phyloP scores from a whole-genome alignment of 2,888 invertebrate species.

The Latrodectus elegans region DNA sequence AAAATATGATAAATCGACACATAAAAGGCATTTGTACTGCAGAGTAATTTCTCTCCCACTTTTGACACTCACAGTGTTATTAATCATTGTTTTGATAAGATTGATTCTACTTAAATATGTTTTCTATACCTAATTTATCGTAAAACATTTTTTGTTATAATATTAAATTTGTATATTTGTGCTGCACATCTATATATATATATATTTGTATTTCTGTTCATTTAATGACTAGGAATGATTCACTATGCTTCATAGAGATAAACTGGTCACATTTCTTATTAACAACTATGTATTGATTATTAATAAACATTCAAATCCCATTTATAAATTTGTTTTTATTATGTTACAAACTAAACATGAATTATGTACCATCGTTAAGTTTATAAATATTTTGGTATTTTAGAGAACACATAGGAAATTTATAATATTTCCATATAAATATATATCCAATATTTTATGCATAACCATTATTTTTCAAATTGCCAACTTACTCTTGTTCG shows the following conservation, averaged over 20 bases:
- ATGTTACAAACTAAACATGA: no score
- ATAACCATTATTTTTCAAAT: no score
- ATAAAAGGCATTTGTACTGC: conserved; percentile 54
- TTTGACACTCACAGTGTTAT: conserved; percentile 7
- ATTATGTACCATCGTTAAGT: no score
- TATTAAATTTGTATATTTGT: conserved; percentile 65
- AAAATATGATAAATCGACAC: conserved; percentile 59
- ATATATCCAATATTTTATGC: no score
- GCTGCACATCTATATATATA: conserved; percentile 35
- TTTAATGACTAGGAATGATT: conserved; percentile 63
- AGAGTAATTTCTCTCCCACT: neutral
- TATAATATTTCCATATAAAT: no score
- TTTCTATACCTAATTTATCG: conserved; percentile 58
- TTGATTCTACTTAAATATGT: conserved; percentile 33
- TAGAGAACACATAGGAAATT: no score
- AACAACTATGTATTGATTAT: conserved; percentile 13
- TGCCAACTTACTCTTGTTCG: no score
- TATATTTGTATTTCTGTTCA: conserved; percentile 65
- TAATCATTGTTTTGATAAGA: conserved; percentile 49
- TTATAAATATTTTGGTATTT: no score
- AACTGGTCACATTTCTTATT: conserved; percentile 67
- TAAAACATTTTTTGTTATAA: conserved; percentile 36
- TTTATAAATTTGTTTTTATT: no score
- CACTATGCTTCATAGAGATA: conserved; percentile 65
- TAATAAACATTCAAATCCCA: no score